phyloP scores from a whole-genome alignment of 2,797 vertebrate species.

The Enteromius unitaeniatus region DNA sequence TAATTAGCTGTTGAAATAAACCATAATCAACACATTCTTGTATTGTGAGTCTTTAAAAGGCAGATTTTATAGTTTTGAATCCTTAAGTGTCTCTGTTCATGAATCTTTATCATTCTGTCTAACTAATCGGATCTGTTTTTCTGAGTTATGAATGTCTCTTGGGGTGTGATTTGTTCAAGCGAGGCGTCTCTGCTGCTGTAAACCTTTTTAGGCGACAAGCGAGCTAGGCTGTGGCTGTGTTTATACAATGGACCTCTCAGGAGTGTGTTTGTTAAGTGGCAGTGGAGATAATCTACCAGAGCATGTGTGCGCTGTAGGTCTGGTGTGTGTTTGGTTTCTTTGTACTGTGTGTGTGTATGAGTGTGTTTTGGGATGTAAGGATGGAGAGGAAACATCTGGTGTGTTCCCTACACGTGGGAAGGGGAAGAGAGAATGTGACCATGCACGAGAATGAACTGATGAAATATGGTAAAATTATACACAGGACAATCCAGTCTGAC shows the following conservation, averaged over 20 bases:
- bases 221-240: constrained; percentile 61
- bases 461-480: constrained; percentile 2
- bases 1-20: not conserved
- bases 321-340: constrained; percentile 41
- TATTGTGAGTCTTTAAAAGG: not conserved
- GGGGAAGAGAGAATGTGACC: constrained; percentile 33
- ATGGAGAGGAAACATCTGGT: constrained; percentile 62
- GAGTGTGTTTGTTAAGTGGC: constrained; percentile 69
- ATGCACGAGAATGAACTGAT: constrained; percentile 18
- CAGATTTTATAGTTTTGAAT: not conserved
- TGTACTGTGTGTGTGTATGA: constrained; percentile 17
- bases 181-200: constrained; percentile 61
- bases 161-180: constrained; percentile 59
- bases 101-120: constrained; percentile 16
- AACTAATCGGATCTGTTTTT: constrained; percentile 6
- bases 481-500: constrained; percentile 17
- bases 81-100: not conserved
- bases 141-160: constrained; percentile 58
- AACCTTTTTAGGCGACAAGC: constrained; percentile 72
- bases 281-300: constrained; percentile 59
- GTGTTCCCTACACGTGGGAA: constrained; percentile 25
- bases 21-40: not conserved
- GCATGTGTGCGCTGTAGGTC: constrained; percentile 24
- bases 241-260: constrained; percentile 67
- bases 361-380: constrained; percentile 41